Evolutionary conservation across 2,113 vertebrate genomes (phyloP).

Genomic region (Cyanoramphus novaezelandiae): DNA sequence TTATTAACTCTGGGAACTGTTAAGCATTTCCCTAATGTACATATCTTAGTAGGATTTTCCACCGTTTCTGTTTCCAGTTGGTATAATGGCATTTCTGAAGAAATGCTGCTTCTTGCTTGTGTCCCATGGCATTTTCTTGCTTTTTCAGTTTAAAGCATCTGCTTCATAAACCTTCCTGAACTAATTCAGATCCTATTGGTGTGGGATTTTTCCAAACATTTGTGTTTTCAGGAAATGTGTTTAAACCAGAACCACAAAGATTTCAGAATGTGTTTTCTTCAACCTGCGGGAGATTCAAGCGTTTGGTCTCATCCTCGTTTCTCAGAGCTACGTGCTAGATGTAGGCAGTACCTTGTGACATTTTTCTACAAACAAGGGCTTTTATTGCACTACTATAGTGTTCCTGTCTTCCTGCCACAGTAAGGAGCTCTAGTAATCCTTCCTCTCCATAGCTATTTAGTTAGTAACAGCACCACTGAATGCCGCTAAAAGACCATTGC

Average conservation of each 20-base stretch:
- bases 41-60: not conserved
- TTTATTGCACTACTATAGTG: not conserved
- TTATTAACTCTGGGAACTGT: slow-evolving; percentile 14
- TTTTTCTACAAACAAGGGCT: not conserved
- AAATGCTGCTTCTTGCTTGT: not conserved
- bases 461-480: not conserved
- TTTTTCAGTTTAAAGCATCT: not conserved
- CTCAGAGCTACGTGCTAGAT: not conserved
- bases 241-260: not conserved
- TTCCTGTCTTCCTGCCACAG: not conserved
- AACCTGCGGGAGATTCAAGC: not conserved
- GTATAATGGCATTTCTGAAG: not conserved
- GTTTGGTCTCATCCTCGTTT: not conserved
- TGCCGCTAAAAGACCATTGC: not conserved
- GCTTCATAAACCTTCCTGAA: not conserved
- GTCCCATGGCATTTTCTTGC: not conserved
- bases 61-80: not conserved
- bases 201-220: not conserved
- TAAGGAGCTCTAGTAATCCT: not conserved
- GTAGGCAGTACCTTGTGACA: not conserved
- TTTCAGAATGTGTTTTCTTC: not conserved
- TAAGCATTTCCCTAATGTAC: not conserved
- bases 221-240: not conserved
- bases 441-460: not conserved
- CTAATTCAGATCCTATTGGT: not conserved